A percentile compares a stretch with the other conserved stretches of the same genome.
Conservation (phyloP, 2,888 invertebrate genomes). For the Polymixis flavicincta region DNA sequence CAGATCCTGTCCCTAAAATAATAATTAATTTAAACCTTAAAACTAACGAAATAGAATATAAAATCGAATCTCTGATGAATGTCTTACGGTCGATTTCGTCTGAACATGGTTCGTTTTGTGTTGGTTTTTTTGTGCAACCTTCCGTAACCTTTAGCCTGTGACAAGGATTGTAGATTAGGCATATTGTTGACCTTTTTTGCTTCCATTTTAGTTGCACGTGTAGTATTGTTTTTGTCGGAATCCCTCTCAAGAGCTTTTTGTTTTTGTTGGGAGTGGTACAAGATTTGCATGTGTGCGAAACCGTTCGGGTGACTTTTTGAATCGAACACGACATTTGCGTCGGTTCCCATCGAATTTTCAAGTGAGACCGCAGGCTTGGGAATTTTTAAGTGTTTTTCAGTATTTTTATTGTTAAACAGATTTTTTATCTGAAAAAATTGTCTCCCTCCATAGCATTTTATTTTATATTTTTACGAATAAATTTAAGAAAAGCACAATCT, state of each 20-base stretch:
- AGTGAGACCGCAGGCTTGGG: conserved; percentile 52
- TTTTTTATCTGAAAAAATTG: not conserved
- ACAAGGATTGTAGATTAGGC: conserved; percentile 90
- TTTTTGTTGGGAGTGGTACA: conserved; percentile 81
- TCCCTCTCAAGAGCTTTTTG: conserved; percentile 79
- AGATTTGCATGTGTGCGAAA: conserved; percentile 86
- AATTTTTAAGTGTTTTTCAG: conserved; percentile 17
- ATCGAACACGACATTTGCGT: conserved; percentile 72
- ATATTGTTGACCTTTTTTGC: conserved; percentile 90
- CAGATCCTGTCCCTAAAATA: conserved; percentile 69
- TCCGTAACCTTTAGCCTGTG: conserved; percentile 90
- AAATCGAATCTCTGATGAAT: conserved; percentile 65
- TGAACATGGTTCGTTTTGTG: conserved; percentile 82
- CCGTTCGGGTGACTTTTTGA: conserved; percentile 57
- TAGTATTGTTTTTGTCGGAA: conserved; percentile 81
- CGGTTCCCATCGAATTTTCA: conserved; percentile 73
- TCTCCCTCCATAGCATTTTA: not conserved
- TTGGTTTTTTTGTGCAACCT: conserved; percentile 88
- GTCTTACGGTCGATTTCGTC: conserved; percentile 84
- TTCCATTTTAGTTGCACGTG: conserved; percentile 86
- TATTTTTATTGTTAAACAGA: conserved; percentile 3
- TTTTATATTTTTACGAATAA: not conserved
- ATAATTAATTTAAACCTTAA: conserved; percentile 77
- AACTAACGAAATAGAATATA: conserved; percentile 68
- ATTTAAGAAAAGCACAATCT: not conserved